A percentile compares a stretch with the other conserved stretches of the same genome.
Conservation (phyloP, 2,113 vertebrate genomes). For the Isichthys henryi region DNA sequence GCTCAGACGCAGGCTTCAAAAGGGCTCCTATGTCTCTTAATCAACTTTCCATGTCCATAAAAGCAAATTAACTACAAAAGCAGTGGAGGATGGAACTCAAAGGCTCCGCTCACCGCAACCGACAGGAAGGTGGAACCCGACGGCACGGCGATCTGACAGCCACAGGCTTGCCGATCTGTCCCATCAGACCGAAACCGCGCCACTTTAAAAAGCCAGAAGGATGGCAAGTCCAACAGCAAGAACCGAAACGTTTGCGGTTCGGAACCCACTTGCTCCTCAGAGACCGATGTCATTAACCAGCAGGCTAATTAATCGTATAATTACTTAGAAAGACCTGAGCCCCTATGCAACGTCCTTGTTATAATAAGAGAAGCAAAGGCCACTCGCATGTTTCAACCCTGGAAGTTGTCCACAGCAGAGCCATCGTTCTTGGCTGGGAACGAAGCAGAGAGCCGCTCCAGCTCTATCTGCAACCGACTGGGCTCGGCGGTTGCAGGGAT, state of each 20-base stretch:
- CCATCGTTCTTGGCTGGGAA: background rate
- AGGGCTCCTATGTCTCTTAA: background rate
- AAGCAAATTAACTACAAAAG: background rate
- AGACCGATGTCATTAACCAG: background rate
- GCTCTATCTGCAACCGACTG: background rate
- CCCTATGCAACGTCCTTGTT: background rate
- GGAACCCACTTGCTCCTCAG: background rate
- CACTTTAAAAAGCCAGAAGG: background rate
- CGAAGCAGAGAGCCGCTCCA: background rate
- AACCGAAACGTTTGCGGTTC: background rate
- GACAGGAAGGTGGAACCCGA: background rate
- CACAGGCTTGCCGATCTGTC: background rate
- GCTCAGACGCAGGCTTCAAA: slow-evolving; percentile 15
- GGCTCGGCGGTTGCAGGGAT: background rate
- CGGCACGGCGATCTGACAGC: background rate
- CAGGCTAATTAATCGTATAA: background rate
- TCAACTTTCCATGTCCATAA: slow-evolving; percentile 9
- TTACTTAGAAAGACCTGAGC: background rate
- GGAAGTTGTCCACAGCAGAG: background rate
- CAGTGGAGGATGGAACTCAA: background rate
- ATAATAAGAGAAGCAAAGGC: background rate
- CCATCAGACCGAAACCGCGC: too few species aligned
- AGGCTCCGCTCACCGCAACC: background rate
- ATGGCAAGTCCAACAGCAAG: background rate
- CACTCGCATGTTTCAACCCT: background rate